Evolutionary conservation across 2,797 vertebrate genomes (phyloP), one percentile per base, ranked within the genome.

Genomic region (Rhinatrema bivittatum): DNA sequence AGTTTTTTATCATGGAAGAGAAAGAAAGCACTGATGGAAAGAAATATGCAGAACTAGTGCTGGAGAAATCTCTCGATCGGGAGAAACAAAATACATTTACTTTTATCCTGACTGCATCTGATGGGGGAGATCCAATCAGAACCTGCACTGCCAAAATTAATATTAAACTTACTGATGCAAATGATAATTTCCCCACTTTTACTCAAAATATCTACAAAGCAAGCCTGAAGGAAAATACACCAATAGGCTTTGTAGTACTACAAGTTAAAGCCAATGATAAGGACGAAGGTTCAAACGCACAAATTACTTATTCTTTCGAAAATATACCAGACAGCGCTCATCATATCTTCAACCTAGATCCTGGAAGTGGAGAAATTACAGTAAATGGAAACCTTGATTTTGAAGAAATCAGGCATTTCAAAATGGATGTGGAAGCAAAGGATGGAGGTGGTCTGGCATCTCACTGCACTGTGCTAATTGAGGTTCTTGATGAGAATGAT

Each of bases 41-140:
- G 10, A 85, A 76, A 43, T 62, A 69, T 1, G 41, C 65, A 1
- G 78, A 86, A 46, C 55, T 87, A 23, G 36, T 80, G 7, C 39
- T 86, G 23, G 55, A 74, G 17, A 68, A 32, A 1, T 29, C 33
- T 2, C 40, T 84, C n/a, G 79, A 83, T 16, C 52, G 65, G 2
- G 78, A 83, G 46, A 47, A 33, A 9, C 9, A 70, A 17, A 18
- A 3, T 1, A 41, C 7, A 1, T 5, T 56, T 15, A 14, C 9
- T 1, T 13, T 74, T 5, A 18, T 29, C 2, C 30, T 70, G 15
- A 59, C 13, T 0, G 46, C 58, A 0, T 2, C 59, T 9, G 54
- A 76, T 6, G 48, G 48, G 1, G 48, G 62, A 0, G 26, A 45
- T 0, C 62, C 51, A 1, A 3, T 36, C 2, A 26, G 33, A 5